These are phyloP conservation scores for Phycodurus eques DNA, from an alignment of 2,113 vertebrate species.

Conservation along the genomic window DNA sequence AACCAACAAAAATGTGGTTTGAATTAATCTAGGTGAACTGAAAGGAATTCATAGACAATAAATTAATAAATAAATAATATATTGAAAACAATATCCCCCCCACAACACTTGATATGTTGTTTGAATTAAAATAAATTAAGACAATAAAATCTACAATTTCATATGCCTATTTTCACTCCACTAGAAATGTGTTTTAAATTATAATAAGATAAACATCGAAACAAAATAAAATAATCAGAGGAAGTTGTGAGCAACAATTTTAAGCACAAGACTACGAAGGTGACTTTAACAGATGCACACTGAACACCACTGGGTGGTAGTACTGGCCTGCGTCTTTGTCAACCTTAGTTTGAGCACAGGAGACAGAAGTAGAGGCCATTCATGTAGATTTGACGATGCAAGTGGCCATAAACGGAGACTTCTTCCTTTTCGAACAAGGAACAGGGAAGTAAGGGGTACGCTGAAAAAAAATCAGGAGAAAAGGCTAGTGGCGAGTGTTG, in stretches of 20 bases:
- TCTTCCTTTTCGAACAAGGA: background rate
- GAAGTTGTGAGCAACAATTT: conserved; percentile 15
- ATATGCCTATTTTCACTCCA: background rate
- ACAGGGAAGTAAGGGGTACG: background rate
- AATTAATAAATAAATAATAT: background rate
- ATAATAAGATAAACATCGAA: conserved; percentile 36
- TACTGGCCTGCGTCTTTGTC: conserved; percentile 53
- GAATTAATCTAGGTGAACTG: no score
- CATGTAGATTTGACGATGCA: conserved; percentile 20
- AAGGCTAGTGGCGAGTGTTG: background rate
- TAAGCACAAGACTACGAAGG: background rate
- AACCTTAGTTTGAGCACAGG: background rate
- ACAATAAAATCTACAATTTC: no score
- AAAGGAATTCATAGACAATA: no score
- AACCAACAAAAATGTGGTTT: background rate
- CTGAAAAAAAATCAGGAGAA: background rate
- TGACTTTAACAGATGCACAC: conserved; percentile 6
- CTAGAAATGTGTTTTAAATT: background rate
- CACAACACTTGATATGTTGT: background rate
- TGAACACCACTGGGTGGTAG: conserved; percentile 69
- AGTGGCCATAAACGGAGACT: background rate
- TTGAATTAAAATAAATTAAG: background rate
- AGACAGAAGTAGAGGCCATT: background rate
- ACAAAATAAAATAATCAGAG: background rate
- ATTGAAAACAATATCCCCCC: background rate